phyloP scores from a whole-genome alignment of 2,113 vertebrate genomes.

The Spea multiplicata region DNA sequence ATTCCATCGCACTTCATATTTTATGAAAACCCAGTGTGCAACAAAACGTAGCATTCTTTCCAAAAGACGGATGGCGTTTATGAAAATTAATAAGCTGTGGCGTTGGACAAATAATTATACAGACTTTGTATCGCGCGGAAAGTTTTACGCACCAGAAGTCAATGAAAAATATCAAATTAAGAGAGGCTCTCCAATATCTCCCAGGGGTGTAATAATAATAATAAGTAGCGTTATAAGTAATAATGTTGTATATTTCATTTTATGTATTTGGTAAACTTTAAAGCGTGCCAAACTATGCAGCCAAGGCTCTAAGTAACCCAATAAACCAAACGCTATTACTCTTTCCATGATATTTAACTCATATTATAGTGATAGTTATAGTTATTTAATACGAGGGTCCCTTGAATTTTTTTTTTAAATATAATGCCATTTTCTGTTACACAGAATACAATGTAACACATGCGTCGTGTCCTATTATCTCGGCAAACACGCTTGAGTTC shows the following conservation, averaged over 20 bases:
- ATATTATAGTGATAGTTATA: no score
- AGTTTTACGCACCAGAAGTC: slow-evolving; percentile 16
- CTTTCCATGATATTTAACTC: no score
- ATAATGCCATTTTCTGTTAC: no score
- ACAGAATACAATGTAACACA: no score
- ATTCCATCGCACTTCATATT: slow-evolving; percentile 13
- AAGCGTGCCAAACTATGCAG: not conserved
- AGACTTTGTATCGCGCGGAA: not conserved
- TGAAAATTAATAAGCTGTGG: slow-evolving; percentile 35
- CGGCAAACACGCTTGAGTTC: no score
- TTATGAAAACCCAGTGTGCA: slow-evolving; percentile 28
- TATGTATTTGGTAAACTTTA: slow-evolving; percentile 34
- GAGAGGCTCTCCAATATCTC: slow-evolving; percentile 31
- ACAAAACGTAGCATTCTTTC: slow-evolving; percentile 26
- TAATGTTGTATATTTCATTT: slow-evolving; percentile 25
- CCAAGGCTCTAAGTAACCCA: slow-evolving; percentile 2
- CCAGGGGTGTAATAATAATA: slow-evolving; percentile 20
- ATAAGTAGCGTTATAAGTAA: not conserved
- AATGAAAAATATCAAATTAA: slow-evolving; percentile 39
- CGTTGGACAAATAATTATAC: slow-evolving; percentile 30
- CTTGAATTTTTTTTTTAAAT: no score
- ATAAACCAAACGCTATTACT: not conserved
- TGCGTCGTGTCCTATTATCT: no score
- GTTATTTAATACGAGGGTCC: no score
- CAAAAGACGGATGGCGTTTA: slow-evolving; percentile 5